phyloP scores from a whole-genome alignment of 2,888 invertebrate genomes.

The Loripinus fragilis region DNA sequence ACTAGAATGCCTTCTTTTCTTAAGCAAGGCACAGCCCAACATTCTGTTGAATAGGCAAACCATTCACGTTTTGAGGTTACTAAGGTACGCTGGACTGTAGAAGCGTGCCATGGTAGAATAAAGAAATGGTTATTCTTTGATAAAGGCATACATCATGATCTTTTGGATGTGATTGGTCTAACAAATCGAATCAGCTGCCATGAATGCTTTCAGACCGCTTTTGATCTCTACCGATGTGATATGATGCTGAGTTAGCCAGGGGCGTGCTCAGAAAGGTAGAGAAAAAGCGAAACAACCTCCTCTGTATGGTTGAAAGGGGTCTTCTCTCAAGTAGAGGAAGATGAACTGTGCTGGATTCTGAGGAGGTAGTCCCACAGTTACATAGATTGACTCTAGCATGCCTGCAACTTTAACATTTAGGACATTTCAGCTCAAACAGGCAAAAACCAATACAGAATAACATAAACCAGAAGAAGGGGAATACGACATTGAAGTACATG shows the following conservation, averaged over 20 bases:
- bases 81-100: slow-evolving; percentile 14
- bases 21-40: slow-evolving; percentile 40
- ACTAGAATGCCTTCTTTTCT: slow-evolving; percentile 42
- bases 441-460: too few relatives aligned
- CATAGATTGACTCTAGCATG: too few relatives aligned
- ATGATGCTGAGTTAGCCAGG: background rate
- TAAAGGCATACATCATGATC: background rate
- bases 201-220: background rate
- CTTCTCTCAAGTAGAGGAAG: too few relatives aligned
- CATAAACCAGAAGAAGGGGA: too few relatives aligned
- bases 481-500: too few relatives aligned
- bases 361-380: too few relatives aligned
- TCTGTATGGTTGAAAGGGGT: background rate
- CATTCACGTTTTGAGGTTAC: slow-evolving; percentile 47
- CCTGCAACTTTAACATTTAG: too few relatives aligned
- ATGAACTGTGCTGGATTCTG: too few relatives aligned
- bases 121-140: slow-evolving; percentile 13
- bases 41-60: slow-evolving; percentile 43
- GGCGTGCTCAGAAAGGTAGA: background rate
- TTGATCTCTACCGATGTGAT: background rate
- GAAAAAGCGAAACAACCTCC: background rate
- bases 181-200: background rate
- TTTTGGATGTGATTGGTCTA: background rate
- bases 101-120: slow-evolving; percentile 18
- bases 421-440: too few relatives aligned